Conservation (phyloP, 2,888 invertebrate genomes). For the Himalopsyche tibetana region DNA sequence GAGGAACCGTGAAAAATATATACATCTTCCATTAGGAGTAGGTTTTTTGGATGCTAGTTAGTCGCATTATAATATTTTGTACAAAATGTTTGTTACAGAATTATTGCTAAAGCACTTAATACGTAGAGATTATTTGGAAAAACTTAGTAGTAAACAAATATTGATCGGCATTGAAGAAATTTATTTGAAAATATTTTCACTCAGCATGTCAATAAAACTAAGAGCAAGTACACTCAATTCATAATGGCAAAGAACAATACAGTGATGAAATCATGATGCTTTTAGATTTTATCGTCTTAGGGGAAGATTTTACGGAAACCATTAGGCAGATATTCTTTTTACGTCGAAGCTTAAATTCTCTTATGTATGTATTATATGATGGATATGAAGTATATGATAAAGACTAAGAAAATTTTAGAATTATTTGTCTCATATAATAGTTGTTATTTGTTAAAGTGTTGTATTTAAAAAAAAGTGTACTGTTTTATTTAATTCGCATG, state of each 20-base stretch:
- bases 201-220: constrained; percentile 6
- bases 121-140: neutral
- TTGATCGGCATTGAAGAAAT: neutral
- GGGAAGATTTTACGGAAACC: constrained; percentile 26
- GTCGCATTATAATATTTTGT: no score
- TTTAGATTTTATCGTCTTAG: constrained; percentile 29
- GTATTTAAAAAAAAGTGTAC: no score
- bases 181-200: constrained; percentile 11
- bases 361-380: no score
- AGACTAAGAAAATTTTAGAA: no score
- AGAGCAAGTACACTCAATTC: constrained; percentile 7
- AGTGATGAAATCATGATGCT: constrained; percentile 30
- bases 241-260: constrained; percentile 27
- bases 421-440: no score
- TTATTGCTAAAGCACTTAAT: neutral
- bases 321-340: constrained; percentile 22
- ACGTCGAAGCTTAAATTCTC: neutral
- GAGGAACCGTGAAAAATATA: no score
- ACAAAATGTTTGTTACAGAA: no score
- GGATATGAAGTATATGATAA: no score
- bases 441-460: no score
- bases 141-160: neutral
- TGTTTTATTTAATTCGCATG: no score
- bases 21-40: no score
- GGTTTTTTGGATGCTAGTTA: no score